Evolutionary conservation across 2,113 vertebrate genomes (phyloP).

Genomic region (Stictonetta naevosa): DNA sequence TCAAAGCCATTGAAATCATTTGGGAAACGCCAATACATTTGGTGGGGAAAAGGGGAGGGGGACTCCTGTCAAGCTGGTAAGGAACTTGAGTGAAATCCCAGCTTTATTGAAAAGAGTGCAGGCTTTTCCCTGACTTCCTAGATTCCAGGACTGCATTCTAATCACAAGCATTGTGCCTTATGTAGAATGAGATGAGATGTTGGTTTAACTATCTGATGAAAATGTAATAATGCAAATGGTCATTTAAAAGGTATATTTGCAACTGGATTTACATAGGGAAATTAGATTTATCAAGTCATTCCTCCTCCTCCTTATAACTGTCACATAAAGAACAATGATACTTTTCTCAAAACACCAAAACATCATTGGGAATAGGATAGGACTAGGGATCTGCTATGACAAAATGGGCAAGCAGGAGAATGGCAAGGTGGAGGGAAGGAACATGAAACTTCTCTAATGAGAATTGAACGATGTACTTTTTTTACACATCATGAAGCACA

Average conservation of each 20-base stretch:
- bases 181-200: neutral
- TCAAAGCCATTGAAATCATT: conserved; percentile 12
- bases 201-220: neutral
- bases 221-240: neutral
- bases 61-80: neutral
- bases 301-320: neutral
- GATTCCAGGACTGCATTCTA: neutral
- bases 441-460: neutral
- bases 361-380: neutral
- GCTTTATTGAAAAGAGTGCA: neutral
- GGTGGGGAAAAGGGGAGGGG: neutral
- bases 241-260: neutral
- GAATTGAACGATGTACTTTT: neutral
- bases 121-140: neutral
- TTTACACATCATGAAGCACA: neutral
- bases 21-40: conserved; percentile 8
- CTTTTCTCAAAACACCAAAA: neutral
- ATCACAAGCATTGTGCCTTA: neutral
- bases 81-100: neutral
- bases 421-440: neutral
- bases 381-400: fast-evolving
- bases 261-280: neutral
- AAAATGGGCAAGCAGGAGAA: neutral
- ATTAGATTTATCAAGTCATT: neutral
- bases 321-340: neutral